Percentiles rank a stretch among this genome's conserved stretches.
phyloP scores from a whole-genome alignment of 2,797 vertebrate species.

The Sebastes itinus region DNA sequence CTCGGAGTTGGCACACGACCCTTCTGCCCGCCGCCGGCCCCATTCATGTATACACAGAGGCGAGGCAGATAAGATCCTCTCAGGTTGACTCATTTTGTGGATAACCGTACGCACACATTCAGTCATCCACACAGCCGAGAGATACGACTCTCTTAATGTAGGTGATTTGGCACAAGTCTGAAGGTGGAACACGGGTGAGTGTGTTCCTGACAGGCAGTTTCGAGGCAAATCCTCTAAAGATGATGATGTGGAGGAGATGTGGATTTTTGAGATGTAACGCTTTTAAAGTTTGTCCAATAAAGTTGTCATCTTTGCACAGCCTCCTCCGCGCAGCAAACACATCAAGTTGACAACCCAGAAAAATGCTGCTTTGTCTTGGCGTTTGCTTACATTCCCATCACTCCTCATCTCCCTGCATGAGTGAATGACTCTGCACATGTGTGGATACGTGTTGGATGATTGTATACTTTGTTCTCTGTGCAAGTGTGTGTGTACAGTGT shows the following conservation, averaged over 20 bases:
- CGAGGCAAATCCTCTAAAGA: slow-evolving; percentile 33
- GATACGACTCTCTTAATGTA: slow-evolving; percentile 50
- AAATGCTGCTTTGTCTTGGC: slow-evolving; percentile 48
- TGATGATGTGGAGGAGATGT: slow-evolving; percentile 9
- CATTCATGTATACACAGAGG: slow-evolving; percentile 16
- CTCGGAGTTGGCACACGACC: slow-evolving; percentile 38
- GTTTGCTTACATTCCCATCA: slow-evolving; percentile 71
- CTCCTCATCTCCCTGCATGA: slow-evolving; percentile 54
- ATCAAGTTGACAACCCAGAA: slow-evolving; percentile 38
- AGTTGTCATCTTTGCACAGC: slow-evolving; percentile 44
- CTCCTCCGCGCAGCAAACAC: slow-evolving; percentile 20
- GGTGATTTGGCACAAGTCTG: slow-evolving; percentile 42
- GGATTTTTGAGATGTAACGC: slow-evolving; percentile 24
- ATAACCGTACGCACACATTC: slow-evolving; percentile 31
- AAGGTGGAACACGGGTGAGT: slow-evolving; percentile 44
- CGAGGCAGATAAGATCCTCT: slow-evolving; percentile 56
- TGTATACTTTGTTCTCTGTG: slow-evolving; percentile 42
- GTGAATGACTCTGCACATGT: slow-evolving; percentile 54
- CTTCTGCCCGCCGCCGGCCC: neutral
- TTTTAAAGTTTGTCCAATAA: slow-evolving; percentile 52
- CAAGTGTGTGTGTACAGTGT: slow-evolving; percentile 1
- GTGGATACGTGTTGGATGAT: slow-evolving; percentile 57
- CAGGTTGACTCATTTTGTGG: slow-evolving; percentile 44
- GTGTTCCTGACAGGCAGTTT: slow-evolving; percentile 43
- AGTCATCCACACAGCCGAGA: slow-evolving; percentile 16